Conservation (phyloP, 2,113 vertebrate genomes). For the Lophura nycthemera region DNA sequence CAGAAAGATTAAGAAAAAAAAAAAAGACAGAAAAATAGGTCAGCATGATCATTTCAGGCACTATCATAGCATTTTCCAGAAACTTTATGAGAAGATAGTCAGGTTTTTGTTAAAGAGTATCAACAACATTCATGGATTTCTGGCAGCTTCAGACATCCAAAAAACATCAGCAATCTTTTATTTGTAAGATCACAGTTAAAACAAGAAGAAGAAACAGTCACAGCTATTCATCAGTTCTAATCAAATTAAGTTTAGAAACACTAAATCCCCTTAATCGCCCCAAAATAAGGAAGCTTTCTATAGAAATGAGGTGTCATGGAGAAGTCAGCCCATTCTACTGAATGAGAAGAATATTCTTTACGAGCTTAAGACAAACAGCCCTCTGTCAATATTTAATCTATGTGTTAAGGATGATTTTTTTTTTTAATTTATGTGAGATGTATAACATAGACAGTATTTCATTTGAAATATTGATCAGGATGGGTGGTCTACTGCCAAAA, state of each 20-base stretch:
- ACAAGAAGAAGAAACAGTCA: neutral
- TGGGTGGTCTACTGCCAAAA: fast-evolving
- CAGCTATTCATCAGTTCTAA: neutral
- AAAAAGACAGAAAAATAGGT: neutral
- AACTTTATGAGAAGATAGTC: neutral
- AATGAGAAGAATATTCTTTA: neutral
- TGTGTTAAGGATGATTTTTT: no score
- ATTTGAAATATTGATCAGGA: neutral
- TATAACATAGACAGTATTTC: neutral
- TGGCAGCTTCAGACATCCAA: neutral
- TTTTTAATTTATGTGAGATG: neutral
- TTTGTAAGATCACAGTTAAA: neutral
- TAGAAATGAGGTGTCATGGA: neutral
- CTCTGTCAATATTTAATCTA: neutral
- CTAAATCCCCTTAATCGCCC: neutral
- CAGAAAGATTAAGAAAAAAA: neutral
- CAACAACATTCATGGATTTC: neutral
- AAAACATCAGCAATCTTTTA: neutral
- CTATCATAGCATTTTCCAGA: neutral
- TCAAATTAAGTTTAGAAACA: neutral
- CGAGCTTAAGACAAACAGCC: neutral
- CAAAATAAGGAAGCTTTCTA: neutral
- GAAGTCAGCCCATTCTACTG: neutral
- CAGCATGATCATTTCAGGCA: neutral
- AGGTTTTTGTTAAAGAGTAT: neutral